phyloP scores from a whole-genome alignment of 2,797 vertebrate species.

The Myotis myotis region DNA sequence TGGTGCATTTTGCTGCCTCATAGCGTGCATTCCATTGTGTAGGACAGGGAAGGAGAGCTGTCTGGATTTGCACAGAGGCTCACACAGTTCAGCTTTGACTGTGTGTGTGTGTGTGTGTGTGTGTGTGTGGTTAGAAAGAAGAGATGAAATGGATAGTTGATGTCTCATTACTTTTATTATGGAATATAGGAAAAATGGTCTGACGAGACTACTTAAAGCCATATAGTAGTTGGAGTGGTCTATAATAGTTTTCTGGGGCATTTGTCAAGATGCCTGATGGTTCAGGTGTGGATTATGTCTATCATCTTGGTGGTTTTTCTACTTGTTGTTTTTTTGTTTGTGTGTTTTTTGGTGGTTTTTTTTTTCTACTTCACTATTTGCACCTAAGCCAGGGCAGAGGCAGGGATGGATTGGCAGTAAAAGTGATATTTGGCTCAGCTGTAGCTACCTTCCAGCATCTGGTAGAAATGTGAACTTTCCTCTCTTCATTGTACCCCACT shows the following conservation, averaged over 20 bases:
- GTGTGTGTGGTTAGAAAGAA: background rate
- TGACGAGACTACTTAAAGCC: background rate
- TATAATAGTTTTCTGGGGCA: background rate
- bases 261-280: background rate
- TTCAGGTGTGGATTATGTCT: background rate
- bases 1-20: background rate
- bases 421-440: background rate
- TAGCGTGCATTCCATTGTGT: background rate
- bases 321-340: too few species aligned
- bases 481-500: background rate
- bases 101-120: background rate
- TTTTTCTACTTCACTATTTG: background rate
- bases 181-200: background rate
- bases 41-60: background rate
- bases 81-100: background rate
- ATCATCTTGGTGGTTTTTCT: background rate
- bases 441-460: background rate
- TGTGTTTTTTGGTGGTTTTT: background rate
- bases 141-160: background rate
- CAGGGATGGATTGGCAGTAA: background rate
- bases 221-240: background rate
- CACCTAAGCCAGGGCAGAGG: background rate
- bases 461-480: background rate
- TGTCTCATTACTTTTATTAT: slow-evolving; percentile 30
- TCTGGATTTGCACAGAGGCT: background rate